Evolutionary conservation across 2,113 vertebrate species (phyloP).

Genomic region (Hyperopisus bebe): DNA sequence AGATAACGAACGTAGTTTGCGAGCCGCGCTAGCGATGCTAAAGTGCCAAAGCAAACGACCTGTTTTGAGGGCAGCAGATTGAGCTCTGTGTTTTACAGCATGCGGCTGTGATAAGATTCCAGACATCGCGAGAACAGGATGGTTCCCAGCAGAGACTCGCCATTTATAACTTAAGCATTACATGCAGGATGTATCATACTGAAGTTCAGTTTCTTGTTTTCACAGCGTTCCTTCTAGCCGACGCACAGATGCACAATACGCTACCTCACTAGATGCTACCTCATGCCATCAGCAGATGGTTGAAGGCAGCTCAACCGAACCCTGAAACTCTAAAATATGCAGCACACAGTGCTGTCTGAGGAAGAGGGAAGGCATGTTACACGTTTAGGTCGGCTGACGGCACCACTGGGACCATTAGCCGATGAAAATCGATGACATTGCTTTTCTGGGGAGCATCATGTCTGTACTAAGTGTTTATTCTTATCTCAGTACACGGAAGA

Average conservation of each 20-base stretch:
- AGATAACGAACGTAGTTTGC: background rate
- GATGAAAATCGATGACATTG: background rate
- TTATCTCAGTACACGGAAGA: background rate
- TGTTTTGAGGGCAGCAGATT: background rate
- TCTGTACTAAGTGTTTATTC: background rate
- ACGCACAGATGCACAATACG: background rate
- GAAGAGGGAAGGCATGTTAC: background rate
- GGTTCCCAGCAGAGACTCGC: background rate
- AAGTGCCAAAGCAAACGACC: background rate
- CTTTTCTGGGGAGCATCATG: background rate
- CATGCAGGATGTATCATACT: background rate
- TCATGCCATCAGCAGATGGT: background rate
- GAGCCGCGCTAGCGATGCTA: background rate
- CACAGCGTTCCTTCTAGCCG: background rate
- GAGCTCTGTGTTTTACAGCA: background rate
- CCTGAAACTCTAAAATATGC: background rate
- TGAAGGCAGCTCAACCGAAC: background rate
- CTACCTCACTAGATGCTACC: background rate
- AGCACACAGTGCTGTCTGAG: background rate
- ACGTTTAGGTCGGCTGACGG: background rate
- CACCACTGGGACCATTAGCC: background rate
- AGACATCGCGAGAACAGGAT: background rate
- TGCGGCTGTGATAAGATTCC: background rate
- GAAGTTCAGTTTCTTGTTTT: background rate
- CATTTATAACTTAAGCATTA: background rate